These are phyloP conservation scores for Micromesistius poutassou DNA, from an alignment of 2,797 vertebrate species.

Conservation along the genomic window DNA sequence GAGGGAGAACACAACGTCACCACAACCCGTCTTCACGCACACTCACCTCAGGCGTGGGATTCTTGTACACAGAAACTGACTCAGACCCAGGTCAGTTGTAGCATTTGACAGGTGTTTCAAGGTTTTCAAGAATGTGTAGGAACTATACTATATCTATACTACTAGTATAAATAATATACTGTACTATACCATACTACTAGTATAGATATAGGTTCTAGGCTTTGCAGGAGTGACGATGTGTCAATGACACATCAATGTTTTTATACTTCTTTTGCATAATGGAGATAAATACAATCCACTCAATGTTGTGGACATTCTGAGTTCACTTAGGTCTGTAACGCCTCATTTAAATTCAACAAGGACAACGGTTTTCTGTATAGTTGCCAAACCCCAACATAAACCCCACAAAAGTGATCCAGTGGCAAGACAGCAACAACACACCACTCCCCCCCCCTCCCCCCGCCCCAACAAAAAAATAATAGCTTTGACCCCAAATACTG, in stretches of 20 bases:
- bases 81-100: not conserved
- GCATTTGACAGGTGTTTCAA: not conserved
- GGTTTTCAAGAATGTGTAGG: not conserved
- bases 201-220: not conserved
- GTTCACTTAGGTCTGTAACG: not conserved
- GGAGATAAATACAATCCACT: not conserved
- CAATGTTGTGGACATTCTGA: not conserved
- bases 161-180: not conserved
- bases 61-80: slow-evolving; percentile 17
- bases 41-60: not conserved
- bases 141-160: not conserved
- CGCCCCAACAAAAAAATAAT: not conserved
- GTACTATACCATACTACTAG: not conserved
- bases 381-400: not conserved
- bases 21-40: not conserved
- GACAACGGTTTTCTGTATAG: not conserved
- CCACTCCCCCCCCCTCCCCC: not conserved
- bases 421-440: not conserved
- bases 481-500: not conserved
- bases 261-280: not conserved
- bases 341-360: not conserved
- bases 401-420: not conserved
- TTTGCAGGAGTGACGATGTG: not conserved
- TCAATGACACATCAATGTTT: not conserved
- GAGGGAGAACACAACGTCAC: slow-evolving; percentile 21